Percentiles rank a stretch among this genome's conserved stretches.
phyloP scores from a whole-genome alignment of 2,113 vertebrate species.

The Caranx melampygus region DNA sequence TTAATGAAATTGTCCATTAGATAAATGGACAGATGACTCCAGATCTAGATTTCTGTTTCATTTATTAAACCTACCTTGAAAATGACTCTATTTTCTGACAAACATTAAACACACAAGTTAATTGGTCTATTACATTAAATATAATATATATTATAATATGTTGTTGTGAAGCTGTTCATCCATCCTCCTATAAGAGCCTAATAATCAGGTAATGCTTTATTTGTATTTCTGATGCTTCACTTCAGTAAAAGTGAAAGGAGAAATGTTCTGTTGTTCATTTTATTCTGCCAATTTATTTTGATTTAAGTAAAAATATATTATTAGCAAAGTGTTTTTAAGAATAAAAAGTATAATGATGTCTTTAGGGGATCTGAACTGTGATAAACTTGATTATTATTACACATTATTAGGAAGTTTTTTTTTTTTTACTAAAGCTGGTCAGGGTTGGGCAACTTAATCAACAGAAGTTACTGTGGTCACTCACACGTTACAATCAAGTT shows the following conservation, averaged over 20 bases:
- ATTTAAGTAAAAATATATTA: neutral
- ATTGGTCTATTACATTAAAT: too few species aligned
- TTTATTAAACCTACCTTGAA: neutral
- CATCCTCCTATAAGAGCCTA: neutral
- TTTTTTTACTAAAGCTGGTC: too few species aligned
- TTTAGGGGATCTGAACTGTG: too few species aligned
- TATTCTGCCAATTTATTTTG: neutral
- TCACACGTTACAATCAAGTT: neutral
- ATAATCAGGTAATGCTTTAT: too few species aligned
- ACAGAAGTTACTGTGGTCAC: too few species aligned
- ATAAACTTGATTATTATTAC: too few species aligned
- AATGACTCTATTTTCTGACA: neutral
- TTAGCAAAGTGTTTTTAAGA: neutral
- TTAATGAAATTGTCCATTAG: neutral
- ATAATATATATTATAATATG: too few species aligned
- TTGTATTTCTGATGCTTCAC: neutral
- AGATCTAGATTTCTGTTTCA: neutral
- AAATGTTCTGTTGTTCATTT: neutral
- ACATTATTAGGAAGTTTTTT: too few species aligned
- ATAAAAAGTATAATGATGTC: neutral
- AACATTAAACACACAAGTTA: too few species aligned
- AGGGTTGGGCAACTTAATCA: too few species aligned
- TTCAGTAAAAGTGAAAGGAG: neutral
- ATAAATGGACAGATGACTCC: neutral
- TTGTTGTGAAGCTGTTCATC: neutral